These are phyloP conservation scores for Ianthella basta DNA, from an alignment of 37 sponge, comb jelly and placozoan species.

Conservation along the genomic window DNA sequence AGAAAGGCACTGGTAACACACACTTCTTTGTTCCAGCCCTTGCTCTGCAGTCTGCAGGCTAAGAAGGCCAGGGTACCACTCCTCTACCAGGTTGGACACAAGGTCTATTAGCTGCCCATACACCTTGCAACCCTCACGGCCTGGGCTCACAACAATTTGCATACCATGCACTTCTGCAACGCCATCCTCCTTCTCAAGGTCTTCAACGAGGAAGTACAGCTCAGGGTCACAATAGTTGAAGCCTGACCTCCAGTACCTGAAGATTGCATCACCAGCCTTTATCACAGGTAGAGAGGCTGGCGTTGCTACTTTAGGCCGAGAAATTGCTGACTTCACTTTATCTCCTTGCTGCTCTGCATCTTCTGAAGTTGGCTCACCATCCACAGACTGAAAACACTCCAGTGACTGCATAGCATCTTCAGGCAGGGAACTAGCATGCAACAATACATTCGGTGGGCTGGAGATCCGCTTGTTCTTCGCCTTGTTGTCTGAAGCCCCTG, in stretches of 20 bases:
- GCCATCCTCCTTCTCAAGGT: neutral
- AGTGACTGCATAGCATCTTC: neutral
- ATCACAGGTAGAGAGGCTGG: too few species aligned
- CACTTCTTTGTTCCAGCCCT: slow-evolving; percentile 36
- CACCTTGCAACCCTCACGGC: slow-evolving; percentile 42
- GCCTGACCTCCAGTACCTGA: slow-evolving; percentile 66
- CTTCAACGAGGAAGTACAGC: slow-evolving; percentile 46
- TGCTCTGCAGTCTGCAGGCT: neutral
- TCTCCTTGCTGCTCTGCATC: neutral
- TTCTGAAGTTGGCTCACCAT: neutral
- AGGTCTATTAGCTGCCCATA: slow-evolving; percentile 66
- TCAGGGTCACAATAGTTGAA: slow-evolving; percentile 49
- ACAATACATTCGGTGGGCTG: too few species aligned
- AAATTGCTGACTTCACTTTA: too few species aligned
- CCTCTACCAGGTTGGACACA: slow-evolving; percentile 46
- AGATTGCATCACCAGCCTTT: neutral
- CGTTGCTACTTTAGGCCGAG: too few species aligned
- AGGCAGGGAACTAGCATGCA: neutral
- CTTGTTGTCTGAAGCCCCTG: too few species aligned
- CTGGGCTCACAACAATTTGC: slow-evolving; percentile 45
- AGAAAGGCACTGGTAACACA: slow-evolving; percentile 50
- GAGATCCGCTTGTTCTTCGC: too few species aligned
- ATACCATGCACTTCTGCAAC: slow-evolving; percentile 55
- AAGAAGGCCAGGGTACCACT: slow-evolving; percentile 78
- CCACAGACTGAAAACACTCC: neutral